phyloP scores from a whole-genome alignment of 2,888 invertebrate species.

The Sinelater perroti region DNA sequence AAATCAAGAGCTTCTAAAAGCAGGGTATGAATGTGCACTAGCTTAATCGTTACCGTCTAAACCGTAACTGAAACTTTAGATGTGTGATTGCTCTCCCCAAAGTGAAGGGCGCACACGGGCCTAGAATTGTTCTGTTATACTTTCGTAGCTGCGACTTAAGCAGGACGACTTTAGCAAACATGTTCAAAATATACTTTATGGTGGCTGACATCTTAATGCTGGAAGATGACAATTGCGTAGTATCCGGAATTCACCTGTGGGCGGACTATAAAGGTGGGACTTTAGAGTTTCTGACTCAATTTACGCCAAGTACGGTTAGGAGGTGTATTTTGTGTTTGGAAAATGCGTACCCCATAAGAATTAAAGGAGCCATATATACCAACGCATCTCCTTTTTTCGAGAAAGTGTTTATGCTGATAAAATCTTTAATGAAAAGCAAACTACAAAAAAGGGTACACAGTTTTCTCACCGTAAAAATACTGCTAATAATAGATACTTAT shows the following conservation, averaged over 20 bases:
- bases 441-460: conserved; percentile 32
- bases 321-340: conserved; percentile 51
- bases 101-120: not conserved
- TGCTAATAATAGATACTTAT: too few relatives aligned
- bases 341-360: conserved; percentile 67
- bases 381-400: conserved; percentile 13
- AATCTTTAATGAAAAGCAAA: conserved; percentile 10
- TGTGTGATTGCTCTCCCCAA: not conserved
- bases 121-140: not conserved
- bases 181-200: conserved; percentile 64
- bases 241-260: conserved; percentile 64
- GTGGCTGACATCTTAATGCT: conserved; percentile 65
- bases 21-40: conserved; percentile 55
- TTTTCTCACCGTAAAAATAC: too few relatives aligned
- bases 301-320: conserved; percentile 67
- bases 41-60: not conserved
- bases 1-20: conserved; percentile 50
- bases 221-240: conserved; percentile 67
- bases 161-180: conserved; percentile 14
- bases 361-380: conserved; percentile 62
- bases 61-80: not conserved
- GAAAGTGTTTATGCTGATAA: conserved; percentile 10
- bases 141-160: not conserved
- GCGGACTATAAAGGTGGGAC: conserved; percentile 44
- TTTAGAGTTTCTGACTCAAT: conserved; percentile 48